These are phyloP conservation scores for Chrysolina americana DNA, from an alignment of 2,888 invertebrate species.

Conservation along the genomic window DNA sequence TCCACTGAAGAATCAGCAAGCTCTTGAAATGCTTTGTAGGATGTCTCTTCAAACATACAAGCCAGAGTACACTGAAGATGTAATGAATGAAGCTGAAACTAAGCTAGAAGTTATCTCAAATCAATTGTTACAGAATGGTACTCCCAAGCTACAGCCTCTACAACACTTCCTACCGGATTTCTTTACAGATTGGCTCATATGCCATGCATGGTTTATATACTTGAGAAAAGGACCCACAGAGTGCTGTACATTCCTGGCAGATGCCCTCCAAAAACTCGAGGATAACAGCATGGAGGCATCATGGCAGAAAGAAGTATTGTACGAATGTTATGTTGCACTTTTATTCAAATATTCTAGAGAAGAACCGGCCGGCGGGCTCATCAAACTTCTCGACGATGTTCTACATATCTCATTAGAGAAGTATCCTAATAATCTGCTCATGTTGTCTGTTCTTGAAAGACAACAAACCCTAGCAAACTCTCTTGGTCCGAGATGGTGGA, in stretches of 20 bases:
- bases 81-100: slow-evolving; percentile 59
- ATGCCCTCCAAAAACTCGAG: slow-evolving; percentile 59
- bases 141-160: slow-evolving; percentile 53
- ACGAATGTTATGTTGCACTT: slow-evolving; percentile 68
- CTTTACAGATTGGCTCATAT: slow-evolving; percentile 71
- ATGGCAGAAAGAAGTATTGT: slow-evolving; percentile 68
- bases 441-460: slow-evolving; percentile 72
- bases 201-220: slow-evolving; percentile 72
- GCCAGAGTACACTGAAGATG: slow-evolving; percentile 53
- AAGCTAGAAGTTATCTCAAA: slow-evolving; percentile 64
- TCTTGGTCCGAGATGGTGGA: slow-evolving; percentile 72
- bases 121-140: slow-evolving; percentile 57
- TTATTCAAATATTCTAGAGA: slow-evolving; percentile 64
- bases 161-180: slow-evolving; percentile 72
- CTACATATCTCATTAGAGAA: slow-evolving; percentile 67
- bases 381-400: slow-evolving; percentile 67
- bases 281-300: slow-evolving; percentile 46
- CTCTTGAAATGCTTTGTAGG: slow-evolving; percentile 59
- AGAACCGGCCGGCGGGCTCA: slow-evolving; percentile 65
- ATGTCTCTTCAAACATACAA: slow-evolving; percentile 58
- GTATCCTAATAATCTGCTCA: slow-evolving; percentile 75
- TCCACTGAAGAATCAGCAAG: slow-evolving; percentile 48
- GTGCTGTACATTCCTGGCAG: slow-evolving; percentile 65
- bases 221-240: slow-evolving; percentile 64
- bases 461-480: slow-evolving; percentile 67